Evolutionary conservation across 2,888 invertebrate species (phyloP).

Genomic region (Monopis laevigella): DNA sequence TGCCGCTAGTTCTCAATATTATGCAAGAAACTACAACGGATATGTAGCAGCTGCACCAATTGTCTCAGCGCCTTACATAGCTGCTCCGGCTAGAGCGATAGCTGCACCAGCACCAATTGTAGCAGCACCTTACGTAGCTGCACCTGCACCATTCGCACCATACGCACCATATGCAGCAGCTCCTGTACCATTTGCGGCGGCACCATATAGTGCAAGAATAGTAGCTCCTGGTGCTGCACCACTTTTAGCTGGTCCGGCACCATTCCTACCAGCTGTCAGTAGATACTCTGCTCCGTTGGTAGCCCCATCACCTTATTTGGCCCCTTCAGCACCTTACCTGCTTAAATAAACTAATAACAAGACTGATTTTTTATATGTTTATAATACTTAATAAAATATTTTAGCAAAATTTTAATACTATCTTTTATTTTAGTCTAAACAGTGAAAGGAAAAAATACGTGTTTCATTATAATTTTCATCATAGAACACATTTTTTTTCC

Average conservation of each 20-base stretch:
- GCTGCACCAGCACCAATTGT: conserved; percentile 40
- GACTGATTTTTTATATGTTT: conserved; percentile 27
- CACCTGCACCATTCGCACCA: conserved; percentile 28
- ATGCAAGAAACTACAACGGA: conserved; percentile 69
- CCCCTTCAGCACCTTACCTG: conserved; percentile 40
- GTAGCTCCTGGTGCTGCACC: conserved; percentile 25
- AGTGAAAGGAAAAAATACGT: background rate
- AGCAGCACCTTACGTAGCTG: conserved; percentile 28
- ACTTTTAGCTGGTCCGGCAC: conserved; percentile 17
- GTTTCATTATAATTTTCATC: conserved; percentile 1
- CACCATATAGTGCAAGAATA: no score
- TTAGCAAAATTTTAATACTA: background rate
- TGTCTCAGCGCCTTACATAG: conserved; percentile 52
- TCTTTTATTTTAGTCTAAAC: background rate
- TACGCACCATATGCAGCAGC: conserved; percentile 30
- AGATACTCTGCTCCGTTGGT: conserved; percentile 5
- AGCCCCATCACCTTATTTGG: conserved; percentile 32
- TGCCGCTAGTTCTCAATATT: conserved; percentile 71
- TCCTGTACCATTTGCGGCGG: no score
- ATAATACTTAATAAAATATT: conserved; percentile 4
- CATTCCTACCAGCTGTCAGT: conserved; percentile 8
- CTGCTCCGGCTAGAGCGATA: conserved; percentile 45
- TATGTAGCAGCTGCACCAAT: conserved; percentile 52
- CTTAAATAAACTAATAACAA: conserved; percentile 31
- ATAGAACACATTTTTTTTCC: no score